These are phyloP conservation scores for Lampris incognitus DNA, from an alignment of 2,113 vertebrate species.

Conservation along the genomic window DNA sequence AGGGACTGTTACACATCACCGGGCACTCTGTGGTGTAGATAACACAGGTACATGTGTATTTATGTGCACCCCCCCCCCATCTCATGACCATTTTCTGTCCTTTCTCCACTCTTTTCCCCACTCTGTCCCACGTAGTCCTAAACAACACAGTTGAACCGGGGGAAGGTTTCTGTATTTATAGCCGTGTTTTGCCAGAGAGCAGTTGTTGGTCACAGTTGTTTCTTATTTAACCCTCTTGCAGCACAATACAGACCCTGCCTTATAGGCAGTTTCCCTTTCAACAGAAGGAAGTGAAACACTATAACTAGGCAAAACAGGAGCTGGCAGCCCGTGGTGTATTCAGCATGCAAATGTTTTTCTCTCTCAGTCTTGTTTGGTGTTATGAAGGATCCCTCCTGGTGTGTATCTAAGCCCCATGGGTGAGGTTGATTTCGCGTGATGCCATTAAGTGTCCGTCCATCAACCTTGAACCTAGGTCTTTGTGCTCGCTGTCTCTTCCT, in stretches of 20 bases:
- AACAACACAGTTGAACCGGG: no score
- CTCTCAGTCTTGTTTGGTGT: background rate
- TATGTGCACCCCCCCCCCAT: no score
- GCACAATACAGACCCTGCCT: slow-evolving; percentile 22
- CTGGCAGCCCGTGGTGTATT: background rate
- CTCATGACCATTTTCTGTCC: no score
- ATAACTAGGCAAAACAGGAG: slow-evolving; percentile 16
- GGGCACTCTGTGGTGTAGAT: no score
- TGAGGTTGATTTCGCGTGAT: background rate
- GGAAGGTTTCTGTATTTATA: no score
- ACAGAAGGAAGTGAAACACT: slow-evolving; percentile 48
- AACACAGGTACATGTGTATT: no score
- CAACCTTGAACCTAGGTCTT: no score
- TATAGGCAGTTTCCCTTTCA: background rate
- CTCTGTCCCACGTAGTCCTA: no score
- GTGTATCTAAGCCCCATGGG: background rate
- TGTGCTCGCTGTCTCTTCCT: no score
- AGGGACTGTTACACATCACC: no score
- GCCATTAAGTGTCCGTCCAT: background rate
- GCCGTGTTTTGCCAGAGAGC: background rate
- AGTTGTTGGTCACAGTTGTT: background rate
- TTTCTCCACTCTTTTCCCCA: no score
- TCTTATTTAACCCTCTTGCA: background rate
- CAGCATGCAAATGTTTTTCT: background rate
- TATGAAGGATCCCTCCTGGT: background rate